Evolutionary conservation across 1,140 invertebrate genomes (phyloP).

Genomic region (Hyphantria cunea): DNA sequence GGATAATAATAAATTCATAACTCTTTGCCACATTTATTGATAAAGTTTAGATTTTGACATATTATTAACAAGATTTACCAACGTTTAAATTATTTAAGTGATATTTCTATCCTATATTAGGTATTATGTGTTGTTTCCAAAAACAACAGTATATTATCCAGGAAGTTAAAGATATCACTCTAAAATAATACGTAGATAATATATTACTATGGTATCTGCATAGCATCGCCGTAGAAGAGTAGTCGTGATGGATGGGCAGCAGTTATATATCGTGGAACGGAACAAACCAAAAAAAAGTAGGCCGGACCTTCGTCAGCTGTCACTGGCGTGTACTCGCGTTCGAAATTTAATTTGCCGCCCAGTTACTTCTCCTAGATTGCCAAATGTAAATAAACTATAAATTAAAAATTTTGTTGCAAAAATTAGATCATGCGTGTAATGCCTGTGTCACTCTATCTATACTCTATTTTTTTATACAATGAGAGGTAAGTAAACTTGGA

Average conservation of each 20-base stretch:
- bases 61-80: too few relatives aligned
- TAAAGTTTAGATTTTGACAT: too few relatives aligned
- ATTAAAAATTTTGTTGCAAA: not conserved
- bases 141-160: not conserved
- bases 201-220: not conserved
- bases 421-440: too few relatives aligned
- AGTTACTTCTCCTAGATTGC: conserved; percentile 31
- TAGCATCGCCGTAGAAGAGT: not conserved
- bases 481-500: too few relatives aligned
- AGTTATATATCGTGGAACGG: not conserved
- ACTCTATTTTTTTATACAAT: too few relatives aligned
- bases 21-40: too few relatives aligned
- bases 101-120: too few relatives aligned
- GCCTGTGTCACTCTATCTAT: too few relatives aligned
- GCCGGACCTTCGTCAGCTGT: conserved; percentile 13
- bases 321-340: conserved; percentile 38
- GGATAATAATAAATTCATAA: too few relatives aligned
- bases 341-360: conserved; percentile 57
- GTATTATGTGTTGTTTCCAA: too few relatives aligned
- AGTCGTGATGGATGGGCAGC: not conserved
- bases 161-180: not conserved
- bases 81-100: too few relatives aligned
- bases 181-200: not conserved
- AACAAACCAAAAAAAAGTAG: not conserved
- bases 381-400: not conserved